A percentile compares a stretch with the other conserved stretches of the same genome.
phyloP scores from a whole-genome alignment of 2,888 invertebrate species.

The Cerastis leucographa region DNA sequence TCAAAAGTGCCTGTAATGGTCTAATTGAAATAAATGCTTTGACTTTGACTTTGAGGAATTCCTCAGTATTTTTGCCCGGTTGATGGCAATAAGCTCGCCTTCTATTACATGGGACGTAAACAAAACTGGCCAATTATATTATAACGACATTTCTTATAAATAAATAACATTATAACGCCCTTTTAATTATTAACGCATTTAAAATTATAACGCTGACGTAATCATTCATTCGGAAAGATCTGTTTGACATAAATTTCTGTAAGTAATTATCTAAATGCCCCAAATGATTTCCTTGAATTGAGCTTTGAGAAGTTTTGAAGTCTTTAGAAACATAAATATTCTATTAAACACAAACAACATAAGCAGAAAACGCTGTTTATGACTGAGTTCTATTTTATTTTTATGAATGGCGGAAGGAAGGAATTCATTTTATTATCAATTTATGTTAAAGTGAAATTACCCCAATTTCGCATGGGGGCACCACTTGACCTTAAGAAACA shows the following conservation, averaged over 20 bases:
- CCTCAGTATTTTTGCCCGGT: no score
- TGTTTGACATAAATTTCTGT: slow-evolving; percentile 13
- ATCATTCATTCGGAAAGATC: not conserved
- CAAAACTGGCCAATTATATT: no score
- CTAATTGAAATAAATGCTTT: no score
- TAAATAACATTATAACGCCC: not conserved
- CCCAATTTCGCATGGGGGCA: no score
- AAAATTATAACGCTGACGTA: not conserved
- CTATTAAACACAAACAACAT: slow-evolving; percentile 16
- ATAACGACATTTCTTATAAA: not conserved
- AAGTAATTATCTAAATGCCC: slow-evolving; percentile 13
- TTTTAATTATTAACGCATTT: not conserved
- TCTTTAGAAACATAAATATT: slow-evolving; percentile 37
- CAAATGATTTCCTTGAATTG: slow-evolving; percentile 20
- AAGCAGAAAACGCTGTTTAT: slow-evolving; percentile 3
- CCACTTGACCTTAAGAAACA: no score
- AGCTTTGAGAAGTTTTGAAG: slow-evolving; percentile 15
- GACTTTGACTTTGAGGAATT: no score
- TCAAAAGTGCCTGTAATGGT: no score
- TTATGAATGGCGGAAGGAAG: no score
- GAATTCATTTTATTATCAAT: no score
- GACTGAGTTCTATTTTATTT: not conserved
- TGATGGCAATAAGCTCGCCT: no score
- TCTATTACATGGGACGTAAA: no score
- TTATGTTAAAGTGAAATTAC: no score